Evolutionary conservation across 1,140 invertebrate genomes (phyloP), one percentile per base, ranked within the genome.

Genomic region (Euwallacea fornicatus): DNA sequence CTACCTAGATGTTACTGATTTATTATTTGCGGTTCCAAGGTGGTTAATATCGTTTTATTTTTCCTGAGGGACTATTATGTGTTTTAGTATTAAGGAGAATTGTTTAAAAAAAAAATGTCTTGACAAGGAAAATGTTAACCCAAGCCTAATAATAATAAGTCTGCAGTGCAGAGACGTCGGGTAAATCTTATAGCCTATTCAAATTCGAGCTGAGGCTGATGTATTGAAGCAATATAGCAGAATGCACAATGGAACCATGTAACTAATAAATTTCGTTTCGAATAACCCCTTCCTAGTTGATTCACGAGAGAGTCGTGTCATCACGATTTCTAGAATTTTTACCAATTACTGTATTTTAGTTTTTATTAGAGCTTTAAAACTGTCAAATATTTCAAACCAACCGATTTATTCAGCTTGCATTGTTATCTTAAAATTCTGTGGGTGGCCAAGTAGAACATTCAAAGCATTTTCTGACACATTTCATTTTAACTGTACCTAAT

Each of bases 1-100:
- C 55, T 68, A 60, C 66, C 44, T 60, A 68, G 66, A 11, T 60
- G 56, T 68, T 60, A 41, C 66, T 68, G 66, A 68, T 68, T 68
- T 68, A 68, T 68, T 59, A 68, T 46, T 60, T 60, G 60, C 56
- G 60, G 66, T 60, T 50, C 42, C 44, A 56, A 54, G 16, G n/a
- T 61, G 55, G 60, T 60, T 68, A 68, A 59, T 46, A 68, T 21
- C 43, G 15, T 59, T 9, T 47, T 47, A 44, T 60, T 60, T 21
- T 44, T 68, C 50, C n/a, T 41, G 56, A 50, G 63, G 7, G 33
- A 53, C 44, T 65, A 10, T 46, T 4, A 33, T 33, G 21, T 33
- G 21, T 33, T 33, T 33, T 33, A 33, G 21, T 33, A 33, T 33
- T 33, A 4, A 41, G 42, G 33, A 41, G 42, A 60, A 33, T 33